phyloP scores from a whole-genome alignment of 2,888 invertebrate genomes.

The Eledona agricola region DNA sequence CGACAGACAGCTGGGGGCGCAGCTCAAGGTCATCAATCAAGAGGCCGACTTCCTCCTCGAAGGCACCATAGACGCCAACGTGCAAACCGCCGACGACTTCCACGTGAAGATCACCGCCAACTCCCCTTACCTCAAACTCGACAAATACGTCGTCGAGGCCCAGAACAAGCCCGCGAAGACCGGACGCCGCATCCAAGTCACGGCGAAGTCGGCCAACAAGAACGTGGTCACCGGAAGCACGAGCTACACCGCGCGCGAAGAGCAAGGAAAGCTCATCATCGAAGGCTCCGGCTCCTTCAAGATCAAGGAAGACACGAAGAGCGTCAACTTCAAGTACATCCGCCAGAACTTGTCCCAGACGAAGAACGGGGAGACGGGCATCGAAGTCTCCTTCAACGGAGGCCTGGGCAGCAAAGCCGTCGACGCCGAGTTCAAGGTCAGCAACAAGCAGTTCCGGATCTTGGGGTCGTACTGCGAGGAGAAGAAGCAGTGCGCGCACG shows the following conservation, averaged over 20 bases:
- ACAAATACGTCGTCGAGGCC: constrained; percentile 72
- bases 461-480: constrained; percentile 80
- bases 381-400: constrained; percentile 73
- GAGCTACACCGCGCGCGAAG: constrained; percentile 74
- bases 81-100: constrained; percentile 73
- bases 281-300: constrained; percentile 80
- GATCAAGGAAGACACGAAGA: constrained; percentile 73
- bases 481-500: constrained; percentile 79
- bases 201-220: constrained; percentile 71
- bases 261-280: constrained; percentile 74
- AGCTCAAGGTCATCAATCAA: constrained; percentile 58
- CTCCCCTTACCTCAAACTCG: constrained; percentile 70
- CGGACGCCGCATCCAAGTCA: constrained; percentile 71
- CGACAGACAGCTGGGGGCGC: constrained; percentile 69
- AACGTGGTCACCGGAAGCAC: constrained; percentile 77
- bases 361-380: constrained; percentile 74
- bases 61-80: constrained; percentile 65
- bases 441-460: constrained; percentile 76
- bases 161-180: constrained; percentile 68
- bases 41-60: constrained; percentile 65
- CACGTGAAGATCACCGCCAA: constrained; percentile 69
- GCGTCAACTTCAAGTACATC: constrained; percentile 78
- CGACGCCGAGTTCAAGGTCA: constrained; percentile 74
- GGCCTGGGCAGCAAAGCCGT: constrained; percentile 75
- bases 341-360: constrained; percentile 68